Percentiles rank a stretch among this genome's conserved stretches.
Evolutionary conservation across 2,113 vertebrate species (phyloP).

Genomic region (Colaptes auratus): DNA sequence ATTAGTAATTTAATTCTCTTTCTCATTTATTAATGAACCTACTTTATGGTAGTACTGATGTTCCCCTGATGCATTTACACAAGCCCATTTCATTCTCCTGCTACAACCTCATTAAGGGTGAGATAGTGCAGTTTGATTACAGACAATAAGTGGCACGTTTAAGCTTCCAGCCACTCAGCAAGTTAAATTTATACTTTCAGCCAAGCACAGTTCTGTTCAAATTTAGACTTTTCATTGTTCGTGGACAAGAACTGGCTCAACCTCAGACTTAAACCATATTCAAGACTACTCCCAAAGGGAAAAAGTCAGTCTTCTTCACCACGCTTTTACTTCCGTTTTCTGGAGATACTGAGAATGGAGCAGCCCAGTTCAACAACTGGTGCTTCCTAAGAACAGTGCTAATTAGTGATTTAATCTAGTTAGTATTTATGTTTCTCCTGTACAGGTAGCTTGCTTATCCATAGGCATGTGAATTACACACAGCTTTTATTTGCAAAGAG

Average conservation of each 20-base stretch:
- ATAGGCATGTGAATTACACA: not conserved
- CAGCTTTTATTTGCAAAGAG: not conserved
- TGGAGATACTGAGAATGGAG: not conserved
- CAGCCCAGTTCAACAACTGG: not conserved
- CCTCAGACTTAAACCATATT: not conserved
- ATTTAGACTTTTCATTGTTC: not conserved
- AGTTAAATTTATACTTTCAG: not conserved
- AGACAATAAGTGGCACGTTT: not conserved
- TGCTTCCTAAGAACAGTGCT: not conserved
- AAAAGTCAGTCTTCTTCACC: not conserved
- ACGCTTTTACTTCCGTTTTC: not conserved
- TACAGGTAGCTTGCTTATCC: not conserved
- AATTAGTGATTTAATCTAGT: not conserved
- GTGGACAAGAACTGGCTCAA: not conserved
- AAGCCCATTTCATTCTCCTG: not conserved
- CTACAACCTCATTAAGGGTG: not conserved
- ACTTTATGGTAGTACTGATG: not conserved
- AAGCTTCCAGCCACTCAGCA: not conserved
- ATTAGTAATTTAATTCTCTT: conserved; percentile 45
- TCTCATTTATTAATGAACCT: conserved; percentile 49
- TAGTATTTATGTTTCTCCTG: not conserved
- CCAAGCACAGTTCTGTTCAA: not conserved
- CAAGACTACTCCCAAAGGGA: not conserved
- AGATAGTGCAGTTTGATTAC: conserved; percentile 9
- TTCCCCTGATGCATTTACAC: conserved; percentile 1